Base-by-base conservation (phyloP, 1,140 invertebrate genomes). In the Lordiphosa mommai region DNA sequence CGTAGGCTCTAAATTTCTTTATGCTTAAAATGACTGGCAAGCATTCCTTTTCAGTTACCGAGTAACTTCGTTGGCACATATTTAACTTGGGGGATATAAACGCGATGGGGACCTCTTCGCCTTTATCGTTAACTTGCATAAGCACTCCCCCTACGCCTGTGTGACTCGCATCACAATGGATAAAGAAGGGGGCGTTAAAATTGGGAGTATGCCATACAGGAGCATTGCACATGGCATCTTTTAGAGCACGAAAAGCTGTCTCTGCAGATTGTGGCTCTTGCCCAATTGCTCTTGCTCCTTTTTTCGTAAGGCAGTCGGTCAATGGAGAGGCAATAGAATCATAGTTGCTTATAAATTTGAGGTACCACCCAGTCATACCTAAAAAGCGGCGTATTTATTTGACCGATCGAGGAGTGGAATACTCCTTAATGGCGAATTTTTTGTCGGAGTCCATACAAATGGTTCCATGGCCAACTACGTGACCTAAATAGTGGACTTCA, bases 271-370 rank as follows among this genome's bases (percentile, higher is more conserved):
- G 16, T 17, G 16, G 16, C 16, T 3, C 1, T n/a, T n/a, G n/a
- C n/a, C n/a, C n/a, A n/a, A n/a, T n/a, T 17, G 16, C 3, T 1
- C 1, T 2, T 17, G 16, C 16, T 7, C 3, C 12, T 43, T 13
- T 7, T 3, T 20, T 8, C 40, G 6, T 51, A 4, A 51, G 14
- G 16, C 30, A 30, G 27, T 47, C 52, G 4, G 52, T 47, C 16
- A 37, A 12, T 6, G 41, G 41, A 6, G 34, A 13, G 9, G 49
- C 49, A 6, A 55, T 36, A 4, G 41, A 10, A 36, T 30, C 52
- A 36, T 46, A 55, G n/a, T 55, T 47, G 4, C 32, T 17, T 29
- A 48, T 56, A 23, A 56, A 48, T 29, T 55, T 55, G 3, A 36
- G 12, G 6, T 55, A 55, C 52, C 41, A 47, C 13, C 52, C 41